A percentile compares a stretch with the other conserved stretches of the same genome.
Evolutionary conservation across 2,888 invertebrate species (phyloP).

Genomic region (Epistrophe grossulariae): DNA sequence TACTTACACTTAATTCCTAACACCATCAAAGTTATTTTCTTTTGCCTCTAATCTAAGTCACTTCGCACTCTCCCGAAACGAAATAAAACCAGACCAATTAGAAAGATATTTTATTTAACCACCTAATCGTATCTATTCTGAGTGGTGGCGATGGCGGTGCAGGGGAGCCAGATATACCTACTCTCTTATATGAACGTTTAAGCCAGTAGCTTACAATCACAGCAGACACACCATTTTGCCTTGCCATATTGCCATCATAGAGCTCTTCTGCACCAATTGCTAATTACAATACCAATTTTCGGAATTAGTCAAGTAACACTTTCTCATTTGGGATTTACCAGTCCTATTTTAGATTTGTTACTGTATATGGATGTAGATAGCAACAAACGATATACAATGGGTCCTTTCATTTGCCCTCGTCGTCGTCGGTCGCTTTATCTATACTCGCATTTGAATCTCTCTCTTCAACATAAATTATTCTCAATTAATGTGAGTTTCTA

Average conservation of each 20-base stretch:
- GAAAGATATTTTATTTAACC: conserved; percentile 69
- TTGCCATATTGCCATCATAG: neutral
- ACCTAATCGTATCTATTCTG: conserved; percentile 55
- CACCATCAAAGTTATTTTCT: conserved; percentile 8
- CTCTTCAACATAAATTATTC: conserved; percentile 61
- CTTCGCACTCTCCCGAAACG: conserved; percentile 15
- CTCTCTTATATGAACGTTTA: neutral
- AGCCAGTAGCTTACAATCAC: conserved; percentile 40
- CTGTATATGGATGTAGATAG: neutral
- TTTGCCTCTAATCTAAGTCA: conserved; percentile 8
- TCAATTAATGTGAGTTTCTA: conserved; percentile 70
- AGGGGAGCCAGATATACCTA: neutral
- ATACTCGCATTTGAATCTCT: conserved; percentile 25
- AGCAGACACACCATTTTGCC: conserved; percentile 40
- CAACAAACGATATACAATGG: conserved; percentile 6
- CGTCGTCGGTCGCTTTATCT: conserved; percentile 1
- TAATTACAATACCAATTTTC: conserved; percentile 76
- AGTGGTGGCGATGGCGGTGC: neutral
- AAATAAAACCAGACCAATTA: conserved; percentile 58
- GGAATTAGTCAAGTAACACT: conserved; percentile 74
- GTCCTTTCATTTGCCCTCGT: conserved; percentile 40
- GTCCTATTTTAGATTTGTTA: neutral
- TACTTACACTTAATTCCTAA: conserved; percentile 4
- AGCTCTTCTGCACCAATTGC: conserved; percentile 47
- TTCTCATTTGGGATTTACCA: conserved; percentile 60